Base-by-base conservation (phyloP, 2,113 vertebrate species). In the Girardinichthys multiradiatus region DNA sequence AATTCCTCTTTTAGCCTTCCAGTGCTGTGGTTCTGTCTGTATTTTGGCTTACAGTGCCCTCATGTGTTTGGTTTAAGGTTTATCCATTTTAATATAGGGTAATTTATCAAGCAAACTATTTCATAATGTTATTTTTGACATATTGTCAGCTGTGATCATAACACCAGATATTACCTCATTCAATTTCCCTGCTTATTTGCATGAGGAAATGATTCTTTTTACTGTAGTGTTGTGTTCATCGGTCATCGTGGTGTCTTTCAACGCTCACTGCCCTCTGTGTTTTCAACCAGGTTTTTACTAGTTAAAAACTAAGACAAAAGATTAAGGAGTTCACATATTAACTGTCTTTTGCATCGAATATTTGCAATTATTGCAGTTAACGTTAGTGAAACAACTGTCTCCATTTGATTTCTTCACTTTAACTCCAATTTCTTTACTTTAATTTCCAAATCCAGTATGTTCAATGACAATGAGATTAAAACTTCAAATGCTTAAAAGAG, bases 201-300 rank as follows among this genome's bases (percentile, higher is more conserved):
- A 28, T 4, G 58, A 37, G 27, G 70, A 65, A 26, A 57, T 5
- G 10, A 8, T 21, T 45, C 74, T 79, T 70, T 19, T 81, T 7
- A 59, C 17, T 35, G 63, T 37, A 59, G 29, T 70, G 33, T 64
- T 80, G 64, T 86, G 62, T 86, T 87, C 39, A 86, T 90, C 48
- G 77, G 76, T 90, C 51, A 67, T 74, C 86, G 78, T 88, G 64
- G 70, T 89, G 68, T 93, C 74, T 89, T 68, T 80, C 77, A 80
- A 76, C 72, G 68, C 80, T 90, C 94, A 94, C 95, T 94, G 93
- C 91, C 81, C 91, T 92, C 94, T 95, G 77, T 96, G 97, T 96
- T 97, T 96, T 94, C 94, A 94, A 95, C 93, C 94, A 19, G 4
- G 17, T 14, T 45, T 45, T 45, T 1, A 45, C 15, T 45, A 17